phyloP scores from a whole-genome alignment of 1,140 invertebrate genomes.

The Acromyrmex echinatior region DNA sequence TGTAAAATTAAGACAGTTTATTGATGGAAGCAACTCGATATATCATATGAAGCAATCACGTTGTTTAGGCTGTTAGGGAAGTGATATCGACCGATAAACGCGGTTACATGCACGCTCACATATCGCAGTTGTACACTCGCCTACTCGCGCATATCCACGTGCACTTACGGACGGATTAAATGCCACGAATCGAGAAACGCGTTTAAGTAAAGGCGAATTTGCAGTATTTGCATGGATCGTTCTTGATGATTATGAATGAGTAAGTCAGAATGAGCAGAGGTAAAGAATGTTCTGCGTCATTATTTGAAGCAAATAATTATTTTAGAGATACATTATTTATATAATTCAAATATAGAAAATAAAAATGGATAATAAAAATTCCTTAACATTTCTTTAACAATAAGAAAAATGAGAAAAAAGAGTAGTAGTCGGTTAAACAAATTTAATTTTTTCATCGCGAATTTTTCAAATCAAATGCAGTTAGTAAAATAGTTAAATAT shows the following conservation, averaged over 20 bases:
- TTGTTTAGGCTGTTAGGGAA: slow-evolving; percentile 64
- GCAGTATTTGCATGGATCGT: slow-evolving; percentile 19
- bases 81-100: slow-evolving; percentile 50
- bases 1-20: not conserved
- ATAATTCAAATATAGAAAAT: too few relatives aligned
- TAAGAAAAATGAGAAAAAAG: too few relatives aligned
- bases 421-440: too few relatives aligned
- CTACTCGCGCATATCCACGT: slow-evolving; percentile 51
- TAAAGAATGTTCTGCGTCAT: not conserved
- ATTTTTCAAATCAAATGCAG: not conserved
- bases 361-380: too few relatives aligned
- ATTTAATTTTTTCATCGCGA: not conserved
- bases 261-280: not conserved
- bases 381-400: too few relatives aligned
- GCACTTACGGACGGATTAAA: slow-evolving; percentile 64
- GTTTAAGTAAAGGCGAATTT: slow-evolving; percentile 35
- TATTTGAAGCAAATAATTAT: not conserved
- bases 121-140: slow-evolving; percentile 19
- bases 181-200: slow-evolving; percentile 58
- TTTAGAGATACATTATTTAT: not conserved
- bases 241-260: not conserved
- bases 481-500: not conserved
- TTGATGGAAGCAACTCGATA: not conserved
- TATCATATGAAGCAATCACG: slow-evolving; percentile 58
- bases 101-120: slow-evolving; percentile 45